These are phyloP conservation scores for Microplitis demolitor DNA, from an alignment of 1,140 invertebrate species.

Conservation along the genomic window DNA sequence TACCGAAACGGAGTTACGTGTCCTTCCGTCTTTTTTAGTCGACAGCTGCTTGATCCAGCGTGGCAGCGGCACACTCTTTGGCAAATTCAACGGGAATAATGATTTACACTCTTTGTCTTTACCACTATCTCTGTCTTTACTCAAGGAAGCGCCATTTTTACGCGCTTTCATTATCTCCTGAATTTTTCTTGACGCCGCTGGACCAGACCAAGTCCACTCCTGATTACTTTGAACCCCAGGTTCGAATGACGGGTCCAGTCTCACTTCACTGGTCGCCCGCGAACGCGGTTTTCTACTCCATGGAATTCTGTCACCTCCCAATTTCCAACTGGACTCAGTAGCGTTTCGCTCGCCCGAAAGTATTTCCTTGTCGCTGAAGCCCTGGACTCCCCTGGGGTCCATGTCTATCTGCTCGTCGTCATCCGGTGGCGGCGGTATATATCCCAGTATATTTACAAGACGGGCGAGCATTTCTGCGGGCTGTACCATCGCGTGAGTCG, in stretches of 20 bases:
- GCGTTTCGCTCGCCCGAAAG: conserved; percentile 68
- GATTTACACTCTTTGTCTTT: conserved; percentile 50
- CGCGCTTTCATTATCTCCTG: conserved; percentile 61
- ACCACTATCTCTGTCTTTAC: conserved; percentile 9
- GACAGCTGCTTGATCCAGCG: conserved; percentile 52
- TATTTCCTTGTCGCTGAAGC: conserved; percentile 72
- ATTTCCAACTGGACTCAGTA: conserved; percentile 59
- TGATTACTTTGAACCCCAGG: conserved; percentile 56
- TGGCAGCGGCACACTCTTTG: conserved; percentile 47
- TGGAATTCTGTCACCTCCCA: conserved; percentile 60
- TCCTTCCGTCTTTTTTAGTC: conserved; percentile 37
- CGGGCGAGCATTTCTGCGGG: conserved; percentile 74
- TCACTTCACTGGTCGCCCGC: conserved; percentile 60
- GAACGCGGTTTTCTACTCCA: conserved; percentile 55
- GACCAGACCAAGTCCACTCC: conserved; percentile 73
- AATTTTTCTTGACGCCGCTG: conserved; percentile 65
- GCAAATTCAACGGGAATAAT: conserved; percentile 47
- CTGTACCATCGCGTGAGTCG: conserved; percentile 65
- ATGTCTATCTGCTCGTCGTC: conserved; percentile 40
- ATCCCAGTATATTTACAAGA: conserved; percentile 75
- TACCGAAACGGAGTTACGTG: conserved; percentile 33
- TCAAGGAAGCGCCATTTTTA: conserved; percentile 31
- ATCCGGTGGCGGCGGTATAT: conserved; percentile 63
- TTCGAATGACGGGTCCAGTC: conserved; percentile 55
- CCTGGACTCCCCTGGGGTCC: conserved; percentile 62